Evolutionary conservation across 2,797 vertebrate species (phyloP).

Genomic region (Lepus townsendii): DNA sequence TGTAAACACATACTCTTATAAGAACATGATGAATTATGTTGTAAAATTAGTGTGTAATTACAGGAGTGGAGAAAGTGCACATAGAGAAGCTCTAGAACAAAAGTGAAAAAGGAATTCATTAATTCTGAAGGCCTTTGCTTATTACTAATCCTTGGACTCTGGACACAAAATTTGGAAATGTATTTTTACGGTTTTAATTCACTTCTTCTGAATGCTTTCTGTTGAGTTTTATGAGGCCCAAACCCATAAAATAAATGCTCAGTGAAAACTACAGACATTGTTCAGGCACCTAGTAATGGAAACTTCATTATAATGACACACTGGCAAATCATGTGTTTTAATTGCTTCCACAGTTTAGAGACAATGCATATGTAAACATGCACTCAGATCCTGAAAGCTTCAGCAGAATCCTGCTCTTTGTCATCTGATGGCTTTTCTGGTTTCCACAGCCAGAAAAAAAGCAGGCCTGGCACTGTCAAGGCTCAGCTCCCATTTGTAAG

Average conservation of each 20-base stretch:
- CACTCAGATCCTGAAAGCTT: background rate
- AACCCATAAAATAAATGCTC: background rate
- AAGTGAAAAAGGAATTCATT: background rate
- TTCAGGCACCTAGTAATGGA: background rate
- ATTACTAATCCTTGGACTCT: background rate
- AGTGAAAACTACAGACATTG: background rate
- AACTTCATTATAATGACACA: conserved; percentile 1
- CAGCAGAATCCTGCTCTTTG: background rate
- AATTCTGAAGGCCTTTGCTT: conserved; percentile 15
- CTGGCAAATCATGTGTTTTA: background rate
- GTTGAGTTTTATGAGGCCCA: background rate
- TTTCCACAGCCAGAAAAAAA: background rate
- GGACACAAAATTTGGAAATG: background rate
- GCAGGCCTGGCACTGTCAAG: background rate
- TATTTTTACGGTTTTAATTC: background rate
- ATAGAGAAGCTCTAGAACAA: background rate
- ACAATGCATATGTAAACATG: background rate
- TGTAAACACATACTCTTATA: background rate
- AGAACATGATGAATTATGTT: background rate
- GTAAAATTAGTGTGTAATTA: background rate
- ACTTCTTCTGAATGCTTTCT: conserved; percentile 41
- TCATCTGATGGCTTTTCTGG: background rate
- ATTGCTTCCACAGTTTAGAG: conserved; percentile 16
- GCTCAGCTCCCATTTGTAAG: background rate
- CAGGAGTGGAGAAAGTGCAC: background rate